Evolutionary conservation across 2,888 invertebrate genomes (phyloP).

Genomic region (Drosophila pseudotakahashii): DNA sequence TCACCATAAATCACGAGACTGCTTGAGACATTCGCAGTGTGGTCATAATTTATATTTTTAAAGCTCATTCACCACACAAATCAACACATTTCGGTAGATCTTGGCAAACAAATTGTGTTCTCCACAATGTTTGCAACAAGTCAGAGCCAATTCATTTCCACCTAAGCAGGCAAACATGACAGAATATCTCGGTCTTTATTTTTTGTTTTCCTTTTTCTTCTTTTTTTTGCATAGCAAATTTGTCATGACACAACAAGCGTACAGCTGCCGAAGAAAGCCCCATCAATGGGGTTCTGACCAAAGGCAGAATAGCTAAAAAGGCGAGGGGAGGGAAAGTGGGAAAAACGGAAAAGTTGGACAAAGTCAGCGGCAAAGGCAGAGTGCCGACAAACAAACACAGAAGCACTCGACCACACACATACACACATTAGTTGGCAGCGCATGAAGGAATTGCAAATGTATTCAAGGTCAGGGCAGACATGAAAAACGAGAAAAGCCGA

Average conservation of each 20-base stretch:
- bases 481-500: slow-evolving; percentile 47
- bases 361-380: slow-evolving; percentile 36
- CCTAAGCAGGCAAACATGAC: slow-evolving; percentile 60
- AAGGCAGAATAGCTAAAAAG: slow-evolving; percentile 19
- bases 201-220: slow-evolving; percentile 21
- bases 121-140: slow-evolving; percentile 38
- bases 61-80: slow-evolving; percentile 24
- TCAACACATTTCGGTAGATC: slow-evolving; percentile 20
- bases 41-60: slow-evolving; percentile 38
- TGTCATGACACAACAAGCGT: slow-evolving; percentile 29
- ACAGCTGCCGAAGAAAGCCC: slow-evolving; percentile 14
- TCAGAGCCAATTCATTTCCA: slow-evolving; percentile 61
- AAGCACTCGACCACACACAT: slow-evolving; percentile 26
- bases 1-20: slow-evolving; percentile 23
- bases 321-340: background rate
- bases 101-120: slow-evolving; percentile 30
- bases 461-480: slow-evolving; percentile 76
- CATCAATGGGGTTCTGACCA: slow-evolving; percentile 12
- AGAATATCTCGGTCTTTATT: slow-evolving; percentile 28
- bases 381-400: slow-evolving; percentile 40
- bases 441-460: slow-evolving; percentile 69
- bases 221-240: slow-evolving; percentile 31
- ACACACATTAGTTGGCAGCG: slow-evolving; percentile 58
- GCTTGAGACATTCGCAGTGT: slow-evolving; percentile 1
- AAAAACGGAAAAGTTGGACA: slow-evolving; percentile 24